Base-by-base conservation (phyloP, 2,113 vertebrate species). In the Delphinapterus leucas region DNA sequence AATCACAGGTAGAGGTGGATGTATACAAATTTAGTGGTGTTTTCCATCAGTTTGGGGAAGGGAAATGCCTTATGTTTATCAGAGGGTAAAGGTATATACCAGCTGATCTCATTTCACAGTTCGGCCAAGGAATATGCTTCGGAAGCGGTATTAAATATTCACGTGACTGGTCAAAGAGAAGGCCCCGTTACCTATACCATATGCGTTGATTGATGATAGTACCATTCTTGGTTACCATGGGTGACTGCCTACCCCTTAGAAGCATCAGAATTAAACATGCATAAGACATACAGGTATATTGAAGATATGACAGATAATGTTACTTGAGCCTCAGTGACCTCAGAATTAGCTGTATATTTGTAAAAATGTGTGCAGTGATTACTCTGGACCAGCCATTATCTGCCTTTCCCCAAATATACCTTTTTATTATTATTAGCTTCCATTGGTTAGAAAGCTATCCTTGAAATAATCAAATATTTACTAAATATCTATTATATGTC, bases 391-490 rank as follows among this genome's bases (percentile, higher is more conserved):
- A 94, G 58, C 61, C 44, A 82, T 89, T 44, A 74, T 5, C 17
- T 92, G 63, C 20, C 93, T 96, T 84, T 1, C 76, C 41, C 23
- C 33, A 94, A 90, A 96, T 4, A 74, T 41, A 55, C 6, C 25
- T 83, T 65, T 76, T 65, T 81, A 36, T 36, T 55, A 38, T 6
- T 86, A 61, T 84, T 77, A 20, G n/a, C 55, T 83, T 79, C 77
- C 26, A 53, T 1, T 63, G 74, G 15, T 47, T 96, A 41, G 87
- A 82, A 89, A 80, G 53, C 65, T 63, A 47, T 58, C 71, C 92
- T 95, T 95, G 80, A 97, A 81, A 90, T 80, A 68, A 84, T 63
- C 74, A 83, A 92, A 28, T 49, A 44, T 79, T 93, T 91, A 67
- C 61, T 81, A 93, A 83, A 33, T 55, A 87, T 47, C 26, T 55